phyloP scores from a whole-genome alignment of 2,797 vertebrate genomes.

The Esox masquinongy region DNA sequence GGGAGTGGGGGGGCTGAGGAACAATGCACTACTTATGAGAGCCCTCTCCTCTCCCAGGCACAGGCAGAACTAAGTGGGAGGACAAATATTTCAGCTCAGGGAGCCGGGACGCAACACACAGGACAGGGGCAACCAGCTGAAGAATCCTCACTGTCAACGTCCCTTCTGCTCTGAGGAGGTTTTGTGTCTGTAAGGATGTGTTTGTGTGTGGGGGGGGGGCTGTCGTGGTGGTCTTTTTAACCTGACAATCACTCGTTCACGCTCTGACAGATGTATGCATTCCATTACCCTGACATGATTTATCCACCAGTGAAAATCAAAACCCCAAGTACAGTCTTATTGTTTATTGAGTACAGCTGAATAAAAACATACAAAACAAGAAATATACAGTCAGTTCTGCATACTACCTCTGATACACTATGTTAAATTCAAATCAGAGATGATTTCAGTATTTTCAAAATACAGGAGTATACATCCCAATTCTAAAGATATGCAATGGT shows the following conservation, averaged over 20 bases:
- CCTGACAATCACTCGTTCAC: constrained; percentile 17
- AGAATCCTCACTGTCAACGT: constrained; percentile 30
- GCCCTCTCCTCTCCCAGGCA: constrained; percentile 45
- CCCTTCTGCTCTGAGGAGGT: background rate
- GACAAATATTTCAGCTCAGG: constrained; percentile 68
- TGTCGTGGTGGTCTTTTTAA: constrained; percentile 8
- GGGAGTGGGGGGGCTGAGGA: constrained; percentile 50
- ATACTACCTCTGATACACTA: background rate
- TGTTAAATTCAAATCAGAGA: constrained; percentile 15
- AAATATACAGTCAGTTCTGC: background rate
- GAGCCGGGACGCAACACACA: constrained; percentile 39
- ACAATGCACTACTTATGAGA: constrained; percentile 79
- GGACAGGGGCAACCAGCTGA: constrained; percentile 46
- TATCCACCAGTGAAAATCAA: background rate
- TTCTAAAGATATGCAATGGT: background rate
- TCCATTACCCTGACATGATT: background rate
- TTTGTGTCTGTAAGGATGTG: constrained; percentile 13
- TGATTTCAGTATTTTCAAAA: constrained; percentile 17
- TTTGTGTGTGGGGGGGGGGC: background rate
- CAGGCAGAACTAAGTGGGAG: constrained; percentile 64
- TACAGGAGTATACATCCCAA: constrained; percentile 1
- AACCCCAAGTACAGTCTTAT: constrained; percentile 7
- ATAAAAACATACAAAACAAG: constrained; percentile 6
- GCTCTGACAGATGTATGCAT: constrained; percentile 5
- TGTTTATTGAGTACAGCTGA: constrained; percentile 26